Conservation (phyloP, 2,113 vertebrate species). For the Cephalopholis sonnerati region DNA sequence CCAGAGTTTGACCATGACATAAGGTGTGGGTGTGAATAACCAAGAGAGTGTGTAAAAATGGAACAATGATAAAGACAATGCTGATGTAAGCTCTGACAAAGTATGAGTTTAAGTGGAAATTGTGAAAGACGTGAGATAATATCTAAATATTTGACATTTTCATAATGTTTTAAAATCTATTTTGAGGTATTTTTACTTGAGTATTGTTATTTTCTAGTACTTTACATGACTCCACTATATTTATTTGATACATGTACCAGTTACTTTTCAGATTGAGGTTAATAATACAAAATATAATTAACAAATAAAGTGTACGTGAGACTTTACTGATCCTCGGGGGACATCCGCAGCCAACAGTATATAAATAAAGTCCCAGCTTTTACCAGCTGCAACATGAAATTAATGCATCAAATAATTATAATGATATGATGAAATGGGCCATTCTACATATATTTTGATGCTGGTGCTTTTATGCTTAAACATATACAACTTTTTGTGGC, state of each 20-base stretch:
- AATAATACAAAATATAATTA: not conserved
- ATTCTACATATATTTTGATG: not conserved
- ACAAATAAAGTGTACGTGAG: too few species aligned
- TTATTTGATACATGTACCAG: not conserved
- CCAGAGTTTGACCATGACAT: not conserved
- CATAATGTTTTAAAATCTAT: too few species aligned
- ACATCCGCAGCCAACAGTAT: too few species aligned
- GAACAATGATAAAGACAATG: not conserved
- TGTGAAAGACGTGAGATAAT: not conserved
- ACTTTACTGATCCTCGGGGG: too few species aligned
- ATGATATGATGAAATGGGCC: not conserved
- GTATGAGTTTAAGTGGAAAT: not conserved
- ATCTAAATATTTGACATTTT: too few species aligned
- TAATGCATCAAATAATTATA: not conserved
- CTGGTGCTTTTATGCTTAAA: too few species aligned
- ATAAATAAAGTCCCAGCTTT: not conserved
- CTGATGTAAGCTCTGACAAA: too few species aligned
- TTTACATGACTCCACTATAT: not conserved
- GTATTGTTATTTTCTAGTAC: not conserved
- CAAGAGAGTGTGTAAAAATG: not conserved
- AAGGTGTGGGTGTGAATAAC: not conserved
- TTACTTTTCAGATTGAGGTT: not conserved
- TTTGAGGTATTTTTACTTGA: not conserved
- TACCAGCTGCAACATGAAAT: not conserved
- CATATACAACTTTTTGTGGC: too few species aligned